These are phyloP conservation scores for Laothoe populi DNA, from an alignment of 2,888 invertebrate species.

Conservation along the genomic window DNA sequence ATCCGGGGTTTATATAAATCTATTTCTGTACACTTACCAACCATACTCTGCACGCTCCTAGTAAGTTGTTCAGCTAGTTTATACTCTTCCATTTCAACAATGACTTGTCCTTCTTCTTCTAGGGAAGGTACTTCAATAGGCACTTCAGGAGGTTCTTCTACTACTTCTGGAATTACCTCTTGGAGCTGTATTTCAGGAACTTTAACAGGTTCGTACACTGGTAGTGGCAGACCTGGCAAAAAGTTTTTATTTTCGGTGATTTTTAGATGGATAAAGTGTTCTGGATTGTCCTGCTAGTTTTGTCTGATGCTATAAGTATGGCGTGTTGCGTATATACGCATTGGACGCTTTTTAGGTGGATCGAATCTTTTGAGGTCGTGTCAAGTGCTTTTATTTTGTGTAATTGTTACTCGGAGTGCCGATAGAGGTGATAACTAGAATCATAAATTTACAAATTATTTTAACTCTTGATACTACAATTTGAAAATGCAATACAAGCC, in stretches of 20 bases:
- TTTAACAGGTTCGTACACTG: constrained; percentile 41
- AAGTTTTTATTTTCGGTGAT: neutral
- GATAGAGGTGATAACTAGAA: no score
- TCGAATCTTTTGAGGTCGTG: no score
- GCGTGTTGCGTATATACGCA: no score
- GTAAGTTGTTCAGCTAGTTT: constrained; percentile 64
- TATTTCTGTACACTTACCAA: constrained; percentile 59
- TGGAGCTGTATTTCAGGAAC: constrained; percentile 36
- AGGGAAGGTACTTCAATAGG: constrained; percentile 20
- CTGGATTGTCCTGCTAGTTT: no score
- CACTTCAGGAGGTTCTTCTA: neutral
- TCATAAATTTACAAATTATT: no score
- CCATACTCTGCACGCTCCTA: constrained; percentile 67
- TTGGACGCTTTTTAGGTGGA: no score
- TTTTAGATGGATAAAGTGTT: constrained; percentile 12
- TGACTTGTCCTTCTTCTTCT: constrained; percentile 33
- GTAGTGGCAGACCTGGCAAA: constrained; percentile 58
- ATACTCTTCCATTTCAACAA: constrained; percentile 50
- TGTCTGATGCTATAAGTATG: no score
- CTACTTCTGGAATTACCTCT: constrained; percentile 21
- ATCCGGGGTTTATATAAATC: neutral
- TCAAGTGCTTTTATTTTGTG: no score
- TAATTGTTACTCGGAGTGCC: no score
- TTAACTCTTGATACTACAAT: no score
- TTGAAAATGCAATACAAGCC: no score